Conservation (phyloP, 2,797 vertebrate species). For the Spinibarbus caldwelli region DNA sequence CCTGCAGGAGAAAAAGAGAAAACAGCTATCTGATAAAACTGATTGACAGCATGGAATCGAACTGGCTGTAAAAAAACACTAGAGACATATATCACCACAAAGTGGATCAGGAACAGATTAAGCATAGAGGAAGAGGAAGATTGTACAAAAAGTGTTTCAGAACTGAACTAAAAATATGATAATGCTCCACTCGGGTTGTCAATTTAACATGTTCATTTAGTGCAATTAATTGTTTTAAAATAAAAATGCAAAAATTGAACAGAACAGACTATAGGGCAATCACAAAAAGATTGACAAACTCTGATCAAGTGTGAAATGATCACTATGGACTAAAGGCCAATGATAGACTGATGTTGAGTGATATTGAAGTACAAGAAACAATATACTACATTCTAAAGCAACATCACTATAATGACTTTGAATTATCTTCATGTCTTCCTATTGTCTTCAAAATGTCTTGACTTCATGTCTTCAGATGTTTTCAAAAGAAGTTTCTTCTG, state of each 20-base stretch:
- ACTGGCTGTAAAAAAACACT: conserved; percentile 68
- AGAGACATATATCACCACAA: conserved; percentile 63
- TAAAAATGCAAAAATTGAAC: neutral
- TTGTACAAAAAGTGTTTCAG: neutral
- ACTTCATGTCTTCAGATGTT: no score
- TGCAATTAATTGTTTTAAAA: neutral
- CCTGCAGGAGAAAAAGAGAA: conserved; percentile 26
- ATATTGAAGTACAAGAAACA: neutral
- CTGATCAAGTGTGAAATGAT: neutral
- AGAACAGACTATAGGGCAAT: neutral
- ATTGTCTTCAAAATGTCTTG: no score
- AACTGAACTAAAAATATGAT: conserved; percentile 1
- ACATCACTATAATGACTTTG: neutral
- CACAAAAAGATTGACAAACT: neutral
- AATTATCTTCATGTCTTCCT: neutral
- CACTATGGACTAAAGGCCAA: neutral
- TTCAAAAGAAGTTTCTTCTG: no score
- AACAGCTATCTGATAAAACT: conserved; percentile 53
- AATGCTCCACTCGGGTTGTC: neutral
- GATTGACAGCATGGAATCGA: conserved; percentile 63
- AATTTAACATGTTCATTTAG: neutral
- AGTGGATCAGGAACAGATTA: conserved; percentile 54
- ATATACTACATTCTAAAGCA: neutral
- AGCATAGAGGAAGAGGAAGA: conserved; percentile 28
- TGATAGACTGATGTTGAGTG: neutral